phyloP scores from a whole-genome alignment of 2,888 invertebrate species.

The Cerastis rubricosa region DNA sequence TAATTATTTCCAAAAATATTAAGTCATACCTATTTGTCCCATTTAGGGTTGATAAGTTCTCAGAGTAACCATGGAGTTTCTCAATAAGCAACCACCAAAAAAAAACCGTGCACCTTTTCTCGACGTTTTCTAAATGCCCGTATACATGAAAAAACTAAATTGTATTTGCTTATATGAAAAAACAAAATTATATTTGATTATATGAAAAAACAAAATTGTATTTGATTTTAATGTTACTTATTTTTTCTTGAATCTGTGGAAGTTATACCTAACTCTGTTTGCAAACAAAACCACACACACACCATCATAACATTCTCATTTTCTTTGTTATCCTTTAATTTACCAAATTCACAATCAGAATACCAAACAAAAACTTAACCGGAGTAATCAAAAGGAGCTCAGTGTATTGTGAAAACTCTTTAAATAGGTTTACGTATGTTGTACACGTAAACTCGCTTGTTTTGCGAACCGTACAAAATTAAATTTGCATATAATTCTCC shows the following conservation, averaged over 20 bases:
- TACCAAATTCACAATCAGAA: constrained; percentile 29
- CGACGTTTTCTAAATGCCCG: no score
- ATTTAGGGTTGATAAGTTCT: neutral
- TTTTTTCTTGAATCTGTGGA: neutral
- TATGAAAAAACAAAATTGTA: no score
- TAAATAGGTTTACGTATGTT: constrained; percentile 46
- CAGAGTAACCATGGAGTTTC: no score
- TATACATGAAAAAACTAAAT: no score
- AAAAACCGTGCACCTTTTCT: no score
- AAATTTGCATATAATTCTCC: constrained; percentile 62
- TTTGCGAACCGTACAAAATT: constrained; percentile 62
- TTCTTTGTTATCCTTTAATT: constrained; percentile 4
- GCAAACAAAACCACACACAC: neutral
- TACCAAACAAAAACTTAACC: constrained; percentile 20
- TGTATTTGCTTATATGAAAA: no score
- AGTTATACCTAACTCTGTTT: neutral
- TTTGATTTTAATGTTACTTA: no score
- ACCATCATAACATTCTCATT: neutral
- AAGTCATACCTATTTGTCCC: neutral
- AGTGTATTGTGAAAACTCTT: constrained; percentile 35
- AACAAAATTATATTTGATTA: no score
- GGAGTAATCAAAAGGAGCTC: constrained; percentile 30
- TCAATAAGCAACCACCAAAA: no score
- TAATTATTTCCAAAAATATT: neutral
- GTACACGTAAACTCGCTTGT: constrained; percentile 55